Evolutionary conservation across 2,797 vertebrate genomes (phyloP).

Genomic region (Liasis olivaceus): DNA sequence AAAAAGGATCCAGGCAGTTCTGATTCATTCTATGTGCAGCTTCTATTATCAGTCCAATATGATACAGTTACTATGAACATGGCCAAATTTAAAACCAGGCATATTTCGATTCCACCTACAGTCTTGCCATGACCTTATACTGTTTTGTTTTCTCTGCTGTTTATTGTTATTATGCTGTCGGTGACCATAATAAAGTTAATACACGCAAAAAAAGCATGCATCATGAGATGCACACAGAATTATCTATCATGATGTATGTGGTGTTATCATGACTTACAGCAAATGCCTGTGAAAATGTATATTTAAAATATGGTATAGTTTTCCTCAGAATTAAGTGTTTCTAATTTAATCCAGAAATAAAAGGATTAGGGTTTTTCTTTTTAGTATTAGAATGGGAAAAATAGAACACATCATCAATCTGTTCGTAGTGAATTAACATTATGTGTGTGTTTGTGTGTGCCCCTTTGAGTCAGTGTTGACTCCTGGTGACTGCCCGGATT

Average conservation of each 20-base stretch:
- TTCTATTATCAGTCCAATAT: background rate
- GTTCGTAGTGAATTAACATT: background rate
- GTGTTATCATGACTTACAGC: background rate
- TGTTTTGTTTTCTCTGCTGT: background rate
- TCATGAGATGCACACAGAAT: background rate
- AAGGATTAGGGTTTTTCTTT: background rate
- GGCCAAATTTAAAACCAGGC: background rate
- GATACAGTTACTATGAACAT: background rate
- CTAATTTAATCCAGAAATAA: background rate
- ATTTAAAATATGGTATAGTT: background rate
- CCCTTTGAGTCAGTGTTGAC: background rate
- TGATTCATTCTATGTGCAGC: background rate
- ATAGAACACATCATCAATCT: background rate
- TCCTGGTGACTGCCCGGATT: background rate
- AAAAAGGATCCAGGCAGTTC: background rate
- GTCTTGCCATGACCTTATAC: background rate
- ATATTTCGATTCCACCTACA: background rate
- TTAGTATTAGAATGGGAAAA: background rate
- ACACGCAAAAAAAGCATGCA: background rate
- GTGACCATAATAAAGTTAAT: background rate
- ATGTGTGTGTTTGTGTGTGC: background rate
- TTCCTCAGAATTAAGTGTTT: background rate
- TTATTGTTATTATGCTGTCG: background rate
- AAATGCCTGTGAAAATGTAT: background rate
- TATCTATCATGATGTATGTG: background rate